phyloP scores from a whole-genome alignment of 2,888 invertebrate genomes.

The Drosophila buzzatii region DNA sequence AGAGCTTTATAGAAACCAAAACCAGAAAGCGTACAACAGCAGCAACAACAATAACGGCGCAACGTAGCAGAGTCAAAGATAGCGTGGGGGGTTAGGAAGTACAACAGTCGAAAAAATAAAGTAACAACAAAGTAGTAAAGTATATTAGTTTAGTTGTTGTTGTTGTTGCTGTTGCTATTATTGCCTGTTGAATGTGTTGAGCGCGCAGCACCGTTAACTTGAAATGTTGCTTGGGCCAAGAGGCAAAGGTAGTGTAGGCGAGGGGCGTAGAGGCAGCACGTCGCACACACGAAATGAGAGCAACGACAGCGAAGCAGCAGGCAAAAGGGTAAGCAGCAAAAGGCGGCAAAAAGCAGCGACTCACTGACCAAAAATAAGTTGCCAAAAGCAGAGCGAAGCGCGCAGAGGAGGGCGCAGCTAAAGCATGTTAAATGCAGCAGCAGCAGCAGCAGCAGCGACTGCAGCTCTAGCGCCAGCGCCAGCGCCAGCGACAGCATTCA shows the following conservation, averaged over 20 bases:
- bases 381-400: constrained; percentile 33
- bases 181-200: constrained; percentile 58
- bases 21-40: constrained; percentile 74
- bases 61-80: constrained; percentile 20
- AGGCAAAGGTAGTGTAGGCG: not conserved
- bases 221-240: constrained; percentile 39
- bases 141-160: constrained; percentile 71
- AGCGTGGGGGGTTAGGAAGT: constrained; percentile 2
- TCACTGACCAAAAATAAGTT: constrained; percentile 43
- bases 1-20: constrained; percentile 64
- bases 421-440: constrained; percentile 35
- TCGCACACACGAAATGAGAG: constrained; percentile 37
- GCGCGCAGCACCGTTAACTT: constrained; percentile 68
- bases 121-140: constrained; percentile 15
- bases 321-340: constrained; percentile 37
- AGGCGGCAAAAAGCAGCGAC: constrained; percentile 22
- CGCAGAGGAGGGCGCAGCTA: constrained; percentile 6
- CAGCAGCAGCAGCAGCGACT: not conserved
- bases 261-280: not conserved
- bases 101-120: not conserved
- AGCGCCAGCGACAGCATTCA: constrained; percentile 22
- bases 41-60: constrained; percentile 16
- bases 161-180: constrained; percentile 56
- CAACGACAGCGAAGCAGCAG: constrained; percentile 40
- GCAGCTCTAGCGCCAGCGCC: not conserved